Evolutionary conservation across 2,888 invertebrate species (phyloP), one percentile per base, ranked within the genome.

Genomic region (Rhagonycha lutea): DNA sequence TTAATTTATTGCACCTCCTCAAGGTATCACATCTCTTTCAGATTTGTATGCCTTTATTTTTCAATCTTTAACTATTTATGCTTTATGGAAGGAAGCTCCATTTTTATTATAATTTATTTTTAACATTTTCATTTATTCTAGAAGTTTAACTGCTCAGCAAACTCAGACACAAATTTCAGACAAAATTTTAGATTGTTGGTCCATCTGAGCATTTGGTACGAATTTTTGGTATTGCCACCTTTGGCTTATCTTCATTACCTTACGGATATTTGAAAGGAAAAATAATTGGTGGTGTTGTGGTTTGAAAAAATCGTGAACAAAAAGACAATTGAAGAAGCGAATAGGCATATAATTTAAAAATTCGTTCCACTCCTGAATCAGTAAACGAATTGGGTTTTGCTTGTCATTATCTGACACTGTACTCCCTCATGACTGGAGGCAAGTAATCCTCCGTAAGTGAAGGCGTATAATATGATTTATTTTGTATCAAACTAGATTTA

Each of bases 311-410:
- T 47, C 47, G 47, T 47, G 47, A 65, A 65, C 8, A 65, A 24
- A 65, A 65, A 18, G 10, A 26, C n/a, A 65, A 65, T 24, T 65
- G 26, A 65, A 65, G 26, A 23, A 65, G 24, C 23, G 26, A n/a
- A 14, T 65, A 26, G 63, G 26, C 63, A 65, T 23, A 65, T 65
- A 65, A 65, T 65, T 65, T 71, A 71, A 14, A 63, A 61, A 76
- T 76, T 76, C 73, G 76, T 76, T 73, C 73, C 76, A 76, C 76
- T 76, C 73, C 76, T 69, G 76, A 68, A 74, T 68, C 71, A 68
- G 73, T 76, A 76, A 76, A 69, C 69, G 69, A 62, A 72, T 75
- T 72, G 32, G 75, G 68, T 65, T 61, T 72, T 69, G 68, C 63
- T 72, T 65, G 63, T 65, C 63, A 65, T 65, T 24, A 65, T 26